A percentile compares a stretch with the other conserved stretches of the same genome.
phyloP scores from a whole-genome alignment of 2,113 vertebrate genomes.

The Halcyon malimbica region DNA sequence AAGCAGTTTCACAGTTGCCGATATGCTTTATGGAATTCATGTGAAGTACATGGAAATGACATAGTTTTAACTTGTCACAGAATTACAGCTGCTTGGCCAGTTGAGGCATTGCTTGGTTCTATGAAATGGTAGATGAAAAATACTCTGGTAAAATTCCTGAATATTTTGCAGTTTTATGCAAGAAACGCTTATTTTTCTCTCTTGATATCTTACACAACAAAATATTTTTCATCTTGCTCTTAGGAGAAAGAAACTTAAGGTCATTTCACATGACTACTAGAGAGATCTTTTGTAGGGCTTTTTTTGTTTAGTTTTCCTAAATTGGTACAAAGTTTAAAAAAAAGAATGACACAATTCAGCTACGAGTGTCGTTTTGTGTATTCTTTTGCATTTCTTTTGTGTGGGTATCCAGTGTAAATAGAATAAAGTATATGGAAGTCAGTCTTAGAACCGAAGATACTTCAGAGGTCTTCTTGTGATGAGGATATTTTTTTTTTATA shows the following conservation, averaged over 20 bases:
- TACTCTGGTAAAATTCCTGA: neutral
- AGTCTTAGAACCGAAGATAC: neutral
- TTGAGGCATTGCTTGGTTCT: neutral
- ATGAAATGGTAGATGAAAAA: neutral
- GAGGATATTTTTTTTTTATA: neutral
- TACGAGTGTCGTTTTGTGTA: neutral
- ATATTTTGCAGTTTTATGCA: neutral
- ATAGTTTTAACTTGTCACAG: neutral
- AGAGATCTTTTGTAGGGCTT: neutral
- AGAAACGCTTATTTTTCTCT: neutral
- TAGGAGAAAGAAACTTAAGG: neutral
- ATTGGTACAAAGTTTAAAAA: neutral
- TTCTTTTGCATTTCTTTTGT: neutral
- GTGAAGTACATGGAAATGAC: neutral
- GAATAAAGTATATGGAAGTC: neutral
- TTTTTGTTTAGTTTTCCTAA: too few relatives aligned
- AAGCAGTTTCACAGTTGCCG: constrained; percentile 1
- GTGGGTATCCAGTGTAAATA: neutral
- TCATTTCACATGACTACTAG: neutral
- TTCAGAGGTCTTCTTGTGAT: fast-evolving
- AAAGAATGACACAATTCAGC: neutral
- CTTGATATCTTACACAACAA: neutral
- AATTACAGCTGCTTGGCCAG: neutral
- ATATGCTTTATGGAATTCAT: neutral
- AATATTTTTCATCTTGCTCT: neutral